Evolutionary conservation across 2,797 vertebrate genomes (phyloP).

Genomic region (Poecilia wingei): DNA sequence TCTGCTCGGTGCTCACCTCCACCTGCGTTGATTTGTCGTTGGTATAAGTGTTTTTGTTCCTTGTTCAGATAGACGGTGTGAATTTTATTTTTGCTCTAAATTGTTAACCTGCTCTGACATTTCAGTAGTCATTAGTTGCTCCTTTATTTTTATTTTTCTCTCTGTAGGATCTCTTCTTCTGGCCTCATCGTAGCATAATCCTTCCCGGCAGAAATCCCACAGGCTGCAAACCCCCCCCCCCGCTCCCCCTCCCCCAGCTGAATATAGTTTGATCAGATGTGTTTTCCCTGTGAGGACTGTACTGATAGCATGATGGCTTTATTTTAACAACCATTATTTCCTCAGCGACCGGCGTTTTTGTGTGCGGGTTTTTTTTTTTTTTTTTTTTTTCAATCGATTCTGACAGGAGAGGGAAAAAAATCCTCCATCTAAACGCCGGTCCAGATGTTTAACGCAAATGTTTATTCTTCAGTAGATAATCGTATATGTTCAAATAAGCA

Average conservation of each 20-base stretch:
- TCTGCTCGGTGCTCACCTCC: conserved; percentile 66
- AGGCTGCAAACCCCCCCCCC: conserved; percentile 34
- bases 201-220: conserved; percentile 44
- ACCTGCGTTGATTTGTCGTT: conserved; percentile 54
- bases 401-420: conserved; percentile 21
- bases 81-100: conserved; percentile 7
- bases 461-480: conserved; percentile 66
- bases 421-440: conserved; percentile 51
- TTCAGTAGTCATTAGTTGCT: conserved; percentile 56
- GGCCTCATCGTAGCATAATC: conserved; percentile 69
- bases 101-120: conserved; percentile 65
- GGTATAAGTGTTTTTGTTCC: conserved; percentile 71
- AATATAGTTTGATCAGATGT: conserved; percentile 52
- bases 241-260: conserved; percentile 26
- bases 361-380: conserved; percentile 14
- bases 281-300: conserved; percentile 63
- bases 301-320: conserved; percentile 63
- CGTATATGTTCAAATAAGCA: conserved; percentile 73
- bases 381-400: conserved; percentile 25
- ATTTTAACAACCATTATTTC: conserved; percentile 66
- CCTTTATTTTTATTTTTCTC: conserved; percentile 10
- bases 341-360: conserved; percentile 50
- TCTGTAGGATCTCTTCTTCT: conserved; percentile 49
- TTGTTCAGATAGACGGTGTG: conserved; percentile 58
- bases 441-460: conserved; percentile 61